Evolutionary conservation across 2,797 vertebrate species (phyloP), one percentile per base, ranked within the genome.

Genomic region (Agapornis canus): DNA sequence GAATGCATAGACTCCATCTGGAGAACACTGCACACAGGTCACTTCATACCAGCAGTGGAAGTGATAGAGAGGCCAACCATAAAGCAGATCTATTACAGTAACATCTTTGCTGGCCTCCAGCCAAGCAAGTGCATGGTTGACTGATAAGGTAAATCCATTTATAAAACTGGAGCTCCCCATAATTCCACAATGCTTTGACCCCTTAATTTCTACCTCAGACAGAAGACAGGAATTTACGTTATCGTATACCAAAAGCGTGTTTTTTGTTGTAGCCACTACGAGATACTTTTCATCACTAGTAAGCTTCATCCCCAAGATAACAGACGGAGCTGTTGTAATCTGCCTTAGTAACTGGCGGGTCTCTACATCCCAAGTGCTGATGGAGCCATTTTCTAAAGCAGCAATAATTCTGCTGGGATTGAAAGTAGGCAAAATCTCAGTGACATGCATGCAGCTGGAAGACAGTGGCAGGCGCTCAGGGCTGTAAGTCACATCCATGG

Each of bases 1-100:
- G 97, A 99, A 99, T 21, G 99, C 99, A 61, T 99, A 99, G 93
- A 98, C 97, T 75, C 99, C 99, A 13, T 99, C 99, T 73, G 99
- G 98, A 48, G 99, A 99, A 95, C 99, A 99, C 96, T 99, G 99
- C 90, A 99, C 99, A 64, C 99, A 99, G 22, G 99, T 99, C 82
- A 99, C 99, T 96, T 99, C 99, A 0, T 99, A 99, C 99, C 99
- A 99, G 97, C 99, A 99, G 94, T 99, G 99, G 96, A 99, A 99
- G 94, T 99, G 99, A 97, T 99, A 99, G 61, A 99, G 98, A 26
- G 99, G 99, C 99, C 99, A 99, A 8, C 99, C 99, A 0, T 99
- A 99, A 42, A 99, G 98, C 59, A 99, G 97, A 93, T 99, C 99
- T 51, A 99, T 99, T 66, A 99, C 99, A 26, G 99, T 99, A 91